Evolutionary conservation across 2,797 vertebrate species (phyloP).

Genomic region (Pangasius sanitwongsei): DNA sequence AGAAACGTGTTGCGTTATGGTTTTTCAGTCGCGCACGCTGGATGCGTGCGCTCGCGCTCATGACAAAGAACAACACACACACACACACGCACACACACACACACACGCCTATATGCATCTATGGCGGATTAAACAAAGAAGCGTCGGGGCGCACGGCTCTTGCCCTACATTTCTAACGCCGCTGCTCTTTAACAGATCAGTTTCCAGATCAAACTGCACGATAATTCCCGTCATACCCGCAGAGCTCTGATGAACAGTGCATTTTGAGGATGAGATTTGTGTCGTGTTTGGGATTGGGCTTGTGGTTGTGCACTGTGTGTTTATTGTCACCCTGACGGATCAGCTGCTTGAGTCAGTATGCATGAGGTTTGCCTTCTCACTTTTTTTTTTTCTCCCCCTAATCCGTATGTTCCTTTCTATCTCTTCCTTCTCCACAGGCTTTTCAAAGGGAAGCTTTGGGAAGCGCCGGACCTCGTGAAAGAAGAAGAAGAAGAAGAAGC

Average conservation of each 20-base stretch:
- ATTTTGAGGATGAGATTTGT: not conserved
- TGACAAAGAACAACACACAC: conserved; percentile 55
- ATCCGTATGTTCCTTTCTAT: not conserved
- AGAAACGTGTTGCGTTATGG: conserved; percentile 26
- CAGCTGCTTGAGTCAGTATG: not conserved
- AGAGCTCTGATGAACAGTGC: not conserved
- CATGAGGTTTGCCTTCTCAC: not conserved
- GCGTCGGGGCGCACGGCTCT: conserved; percentile 15
- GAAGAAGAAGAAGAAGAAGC: not conserved
- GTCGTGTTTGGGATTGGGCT: not conserved
- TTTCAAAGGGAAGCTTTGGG: not conserved
- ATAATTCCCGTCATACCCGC: too few species aligned
- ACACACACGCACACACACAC: not conserved
- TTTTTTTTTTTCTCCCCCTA: too few species aligned
- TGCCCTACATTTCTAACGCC: conserved; percentile 11
- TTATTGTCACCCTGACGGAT: not conserved
- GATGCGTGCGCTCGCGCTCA: conserved; percentile 37
- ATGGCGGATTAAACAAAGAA: conserved; percentile 59
- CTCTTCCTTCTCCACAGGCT: not conserved
- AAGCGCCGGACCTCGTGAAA: not conserved
- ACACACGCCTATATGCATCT: conserved; percentile 53
- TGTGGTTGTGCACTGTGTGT: not conserved
- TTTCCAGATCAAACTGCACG: not conserved
- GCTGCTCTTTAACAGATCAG: not conserved
- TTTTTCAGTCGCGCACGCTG: conserved; percentile 40